phyloP scores from a whole-genome alignment of 2,113 vertebrate species.

The Poecilia latipinna region DNA sequence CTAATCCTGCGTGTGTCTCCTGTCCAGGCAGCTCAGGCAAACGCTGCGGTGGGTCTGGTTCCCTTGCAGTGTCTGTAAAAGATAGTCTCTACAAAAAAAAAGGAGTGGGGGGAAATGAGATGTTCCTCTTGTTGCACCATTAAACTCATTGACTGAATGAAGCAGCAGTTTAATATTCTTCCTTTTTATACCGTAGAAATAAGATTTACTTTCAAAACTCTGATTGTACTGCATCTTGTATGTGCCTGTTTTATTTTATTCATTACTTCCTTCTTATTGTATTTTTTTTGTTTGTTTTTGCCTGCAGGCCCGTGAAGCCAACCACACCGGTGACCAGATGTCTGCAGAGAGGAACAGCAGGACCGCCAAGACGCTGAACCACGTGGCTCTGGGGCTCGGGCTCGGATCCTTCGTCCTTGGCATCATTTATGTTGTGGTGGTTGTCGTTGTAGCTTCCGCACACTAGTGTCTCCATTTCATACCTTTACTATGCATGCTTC shows the following conservation, averaged over 20 bases:
- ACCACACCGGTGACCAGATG: slow-evolving; percentile 29
- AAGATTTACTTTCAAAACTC: neutral
- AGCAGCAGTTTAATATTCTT: no score
- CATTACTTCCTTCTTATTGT: neutral
- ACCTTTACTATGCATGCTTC: neutral
- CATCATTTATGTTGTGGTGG: neutral
- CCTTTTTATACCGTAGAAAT: no score
- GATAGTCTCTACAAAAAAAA: no score
- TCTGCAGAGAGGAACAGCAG: slow-evolving; percentile 56
- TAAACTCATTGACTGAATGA: no score
- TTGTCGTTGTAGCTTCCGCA: rapidly evolving
- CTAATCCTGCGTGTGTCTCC: no score
- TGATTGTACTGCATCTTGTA: neutral
- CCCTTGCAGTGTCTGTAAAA: no score
- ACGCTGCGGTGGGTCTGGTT: no score
- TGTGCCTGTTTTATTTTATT: neutral
- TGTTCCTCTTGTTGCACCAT: no score
- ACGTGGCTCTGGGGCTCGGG: slow-evolving; percentile 59
- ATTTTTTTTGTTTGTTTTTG: neutral
- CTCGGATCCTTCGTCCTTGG: rapidly evolving
- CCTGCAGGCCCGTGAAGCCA: slow-evolving; percentile 61
- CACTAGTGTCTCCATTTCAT: neutral
- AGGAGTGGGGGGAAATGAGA: no score
- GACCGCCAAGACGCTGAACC: slow-evolving; percentile 60
- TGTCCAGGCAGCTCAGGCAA: no score